A percentile compares a stretch with the other conserved stretches of the same genome.
These are phyloP conservation scores for Clarias magur DNA, from an alignment of 2,113 vertebrate species.

Conservation along the genomic window DNA sequence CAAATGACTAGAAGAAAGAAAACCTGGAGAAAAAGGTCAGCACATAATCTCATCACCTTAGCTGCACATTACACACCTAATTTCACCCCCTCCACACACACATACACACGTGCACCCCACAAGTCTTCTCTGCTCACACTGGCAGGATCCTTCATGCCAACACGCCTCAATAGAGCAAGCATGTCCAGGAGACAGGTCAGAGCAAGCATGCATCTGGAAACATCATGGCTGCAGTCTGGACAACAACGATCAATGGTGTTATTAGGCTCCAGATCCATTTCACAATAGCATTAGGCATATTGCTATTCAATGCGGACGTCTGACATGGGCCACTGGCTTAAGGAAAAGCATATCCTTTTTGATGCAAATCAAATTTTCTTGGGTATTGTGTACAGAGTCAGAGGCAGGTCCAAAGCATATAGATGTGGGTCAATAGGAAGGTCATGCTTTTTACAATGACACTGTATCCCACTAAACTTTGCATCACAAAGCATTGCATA, in stretches of 20 bases:
- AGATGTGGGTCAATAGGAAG: conserved; percentile 20
- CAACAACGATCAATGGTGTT: conserved; percentile 38
- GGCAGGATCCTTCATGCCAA: conserved; percentile 25
- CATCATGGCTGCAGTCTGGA: conserved; percentile 44
- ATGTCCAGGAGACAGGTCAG: conserved; percentile 35
- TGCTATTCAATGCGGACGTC: conserved; percentile 47
- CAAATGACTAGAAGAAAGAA: conserved; percentile 59
- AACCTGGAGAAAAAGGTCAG: conserved; percentile 68
- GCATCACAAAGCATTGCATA: conserved; percentile 1
- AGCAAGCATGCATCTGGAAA: conserved; percentile 42
- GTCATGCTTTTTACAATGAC: conserved; percentile 6
- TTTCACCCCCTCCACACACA: conserved; percentile 53
- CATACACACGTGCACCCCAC: conserved; percentile 66
- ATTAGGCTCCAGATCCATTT: conserved; percentile 41
- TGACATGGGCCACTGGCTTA: conserved; percentile 33
- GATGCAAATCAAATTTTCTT: conserved; percentile 40
- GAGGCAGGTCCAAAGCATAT: conserved; percentile 5
- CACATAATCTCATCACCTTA: conserved; percentile 71
- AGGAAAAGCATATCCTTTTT: conserved; percentile 39
- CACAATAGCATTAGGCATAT: conserved; percentile 48
- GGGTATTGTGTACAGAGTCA: conserved; percentile 24
- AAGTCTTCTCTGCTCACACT: conserved; percentile 26
- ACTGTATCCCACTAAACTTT: conserved; percentile 9
- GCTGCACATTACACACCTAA: conserved; percentile 71
- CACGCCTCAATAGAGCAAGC: conserved; percentile 36